Conservation (phyloP, 2,888 invertebrate species). For the Agrotis clavis region DNA sequence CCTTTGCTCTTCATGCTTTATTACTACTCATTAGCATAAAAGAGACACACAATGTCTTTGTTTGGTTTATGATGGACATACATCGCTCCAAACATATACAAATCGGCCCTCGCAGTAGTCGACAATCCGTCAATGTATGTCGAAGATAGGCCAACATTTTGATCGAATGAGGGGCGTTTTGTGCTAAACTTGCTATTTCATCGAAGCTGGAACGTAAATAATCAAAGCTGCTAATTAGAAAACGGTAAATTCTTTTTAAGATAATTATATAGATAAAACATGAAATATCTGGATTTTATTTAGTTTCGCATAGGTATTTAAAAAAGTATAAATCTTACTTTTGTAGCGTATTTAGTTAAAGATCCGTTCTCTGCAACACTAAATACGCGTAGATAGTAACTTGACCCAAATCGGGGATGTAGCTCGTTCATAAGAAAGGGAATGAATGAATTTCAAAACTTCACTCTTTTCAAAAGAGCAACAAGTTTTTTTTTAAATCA, state of each 20-base stretch:
- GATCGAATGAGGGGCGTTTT: constrained; percentile 1
- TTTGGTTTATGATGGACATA: constrained; percentile 1
- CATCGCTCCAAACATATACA: constrained; percentile 4
- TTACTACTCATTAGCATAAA: not conserved
- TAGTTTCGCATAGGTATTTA: no score
- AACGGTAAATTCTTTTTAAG: not conserved
- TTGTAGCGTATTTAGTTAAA: not conserved
- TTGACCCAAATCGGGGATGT: not conserved
- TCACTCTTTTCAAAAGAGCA: not conserved
- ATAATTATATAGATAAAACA: no score
- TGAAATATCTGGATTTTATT: not conserved
- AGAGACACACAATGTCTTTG: constrained; percentile 7
- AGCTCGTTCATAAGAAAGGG: not conserved
- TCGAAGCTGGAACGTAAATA: not conserved
- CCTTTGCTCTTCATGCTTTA: not conserved
- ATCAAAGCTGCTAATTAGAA: not conserved
- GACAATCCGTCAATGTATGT: constrained; percentile 10
- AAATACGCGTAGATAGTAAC: not conserved
- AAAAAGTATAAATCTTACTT: not conserved
- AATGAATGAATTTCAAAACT: not conserved
- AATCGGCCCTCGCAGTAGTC: not conserved
- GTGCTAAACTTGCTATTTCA: not conserved
- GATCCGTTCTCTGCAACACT: not conserved
- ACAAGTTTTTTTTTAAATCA: not conserved
- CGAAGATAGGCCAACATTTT: constrained; percentile 20